Evolutionary conservation across 2,797 vertebrate species (phyloP), one percentile per base, ranked within the genome.

Genomic region (Enteromius afrohamiltoni): DNA sequence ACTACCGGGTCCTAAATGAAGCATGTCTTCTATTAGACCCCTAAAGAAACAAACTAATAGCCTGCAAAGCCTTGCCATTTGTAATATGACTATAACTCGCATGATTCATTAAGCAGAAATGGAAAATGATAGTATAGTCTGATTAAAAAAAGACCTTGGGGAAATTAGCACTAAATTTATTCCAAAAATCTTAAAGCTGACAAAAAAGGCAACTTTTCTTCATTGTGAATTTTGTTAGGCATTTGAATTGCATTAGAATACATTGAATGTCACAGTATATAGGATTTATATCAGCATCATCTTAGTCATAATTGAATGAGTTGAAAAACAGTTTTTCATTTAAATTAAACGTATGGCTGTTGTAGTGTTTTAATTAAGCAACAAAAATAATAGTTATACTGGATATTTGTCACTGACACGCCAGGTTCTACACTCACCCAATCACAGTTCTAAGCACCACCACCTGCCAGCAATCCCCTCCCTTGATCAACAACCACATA

Each of bases 41-140:
- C 97, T 97, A 97, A 96, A 97, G 97, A 99, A 99, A 98, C 96
- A 97, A 98, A 97, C 97, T 99, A 99, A 99, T 98, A 99, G 97
- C 95, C 96, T 97, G 96, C 95, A 95, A 95, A 96, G 94, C 95
- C 96, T 96, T 96, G 94, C 94, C 96, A 98, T 99, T 98, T 99
- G 96, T 97, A 98, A 97, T 96, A 96, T 97, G 96, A 95, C 96
- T 96, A 94, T 98, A 98, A 99, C 98, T 99, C 96, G 92, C 96
- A 99, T 99, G 97, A 99, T 99, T 98, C 97, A 99, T 99, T 99
- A 98, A 97, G 95, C 97, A 97, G 96, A 95, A 96, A 96, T 96
- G 95, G 95, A 96, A 97, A 98, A 97, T 95, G 95, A 97, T 98
- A 95, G 95, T 94, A 94, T 95, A 95, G 96, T 95, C 95, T 95